A percentile compares a stretch with the other conserved stretches of the same genome.
Evolutionary conservation across 2,113 vertebrate species (phyloP).

Genomic region (Anolis carolinensis): DNA sequence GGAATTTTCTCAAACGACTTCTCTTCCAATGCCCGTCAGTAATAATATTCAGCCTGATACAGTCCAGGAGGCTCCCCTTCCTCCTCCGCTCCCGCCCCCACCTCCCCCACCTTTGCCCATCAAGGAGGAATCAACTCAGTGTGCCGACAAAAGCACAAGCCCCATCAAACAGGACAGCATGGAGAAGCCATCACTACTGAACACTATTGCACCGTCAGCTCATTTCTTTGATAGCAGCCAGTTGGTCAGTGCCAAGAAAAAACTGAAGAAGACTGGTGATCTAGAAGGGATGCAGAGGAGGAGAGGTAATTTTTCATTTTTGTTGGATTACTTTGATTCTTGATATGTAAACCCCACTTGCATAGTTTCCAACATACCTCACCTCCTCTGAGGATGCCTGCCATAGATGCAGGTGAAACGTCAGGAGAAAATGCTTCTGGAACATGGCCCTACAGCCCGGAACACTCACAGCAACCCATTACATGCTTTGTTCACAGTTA

Average conservation of each 20-base stretch:
- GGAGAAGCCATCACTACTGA: slow-evolving; percentile 73
- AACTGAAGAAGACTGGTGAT: slow-evolving; percentile 90
- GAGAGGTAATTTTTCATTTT: slow-evolving; percentile 78
- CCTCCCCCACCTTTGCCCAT: slow-evolving; percentile 66
- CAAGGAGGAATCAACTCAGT: slow-evolving; percentile 70
- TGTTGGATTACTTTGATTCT: slow-evolving; percentile 6
- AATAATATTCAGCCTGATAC: slow-evolving; percentile 64
- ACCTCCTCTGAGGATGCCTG: too few species aligned
- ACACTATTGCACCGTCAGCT: slow-evolving; percentile 73
- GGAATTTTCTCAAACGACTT: slow-evolving; percentile 61
- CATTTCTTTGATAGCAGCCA: slow-evolving; percentile 96
- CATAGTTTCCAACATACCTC: too few species aligned
- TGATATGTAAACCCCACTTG: too few species aligned
- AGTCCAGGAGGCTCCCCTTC: slow-evolving; percentile 62
- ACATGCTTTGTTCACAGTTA: too few species aligned
- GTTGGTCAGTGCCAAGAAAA: slow-evolving; percentile 91
- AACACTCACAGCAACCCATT: too few species aligned
- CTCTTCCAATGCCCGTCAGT: slow-evolving; percentile 69
- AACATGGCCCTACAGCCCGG: too few species aligned
- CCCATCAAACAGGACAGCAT: slow-evolving; percentile 67
- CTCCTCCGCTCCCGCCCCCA: slow-evolving; percentile 60
- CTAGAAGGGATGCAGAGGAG: slow-evolving; percentile 89
- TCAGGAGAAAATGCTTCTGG: too few species aligned
- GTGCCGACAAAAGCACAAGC: slow-evolving; percentile 63
- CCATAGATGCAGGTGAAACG: too few species aligned